Base-by-base conservation (phyloP, 2,113 vertebrate species). In the Vidua macroura region DNA sequence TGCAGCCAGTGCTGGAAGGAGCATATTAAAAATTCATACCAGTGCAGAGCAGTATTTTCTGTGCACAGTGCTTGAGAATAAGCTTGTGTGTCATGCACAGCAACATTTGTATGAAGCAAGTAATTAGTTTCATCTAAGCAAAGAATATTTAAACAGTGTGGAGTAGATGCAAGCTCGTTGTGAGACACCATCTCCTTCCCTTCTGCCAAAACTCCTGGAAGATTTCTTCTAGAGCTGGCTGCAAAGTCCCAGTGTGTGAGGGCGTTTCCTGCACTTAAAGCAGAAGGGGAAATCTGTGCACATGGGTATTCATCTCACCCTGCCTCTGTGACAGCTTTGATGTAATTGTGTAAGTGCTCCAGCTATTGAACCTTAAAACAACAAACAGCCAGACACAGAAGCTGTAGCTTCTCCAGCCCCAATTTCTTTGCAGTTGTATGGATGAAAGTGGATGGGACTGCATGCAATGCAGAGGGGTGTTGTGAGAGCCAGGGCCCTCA, bases 11-110 rank as follows among this genome's bases (percentile, higher is more conserved):
- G 76, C 64, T 91, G 64, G 43, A 20, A 95, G 69, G 73, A 80
- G 35, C 48, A 14, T n/a, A 70, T 94, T 92, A 96, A 96, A 95
- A 86, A 89, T 96, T 96, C 80, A 95, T 94, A 24, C 63, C 43
- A 59, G 60, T 59, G 43, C 43, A 86, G 89, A 95, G 48, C 77
- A 86, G 60, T 75, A 30, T 84, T 92, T 93, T 70, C 60, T 81
- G 15, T 31, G 55, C 1, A 1, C 55, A 67, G 43, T 51, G 46
- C 73, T 78, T 77, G 68, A 77, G 64, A 81, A 88, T 41, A 74
- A 92, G 64, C 43, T 83, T 74, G 15, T 74, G 46, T 15, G 4
- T 83, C 6, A 0, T 35, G 55, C 41, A 24, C 46, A 81, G 64
- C 69, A 92, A 44, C 43, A 24, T 93, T 93, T 81, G 43, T 68